Percentiles rank a stretch among this genome's conserved stretches.
phyloP scores from a whole-genome alignment of 2,888 invertebrate genomes.

The Metopia argyrocephala region DNA sequence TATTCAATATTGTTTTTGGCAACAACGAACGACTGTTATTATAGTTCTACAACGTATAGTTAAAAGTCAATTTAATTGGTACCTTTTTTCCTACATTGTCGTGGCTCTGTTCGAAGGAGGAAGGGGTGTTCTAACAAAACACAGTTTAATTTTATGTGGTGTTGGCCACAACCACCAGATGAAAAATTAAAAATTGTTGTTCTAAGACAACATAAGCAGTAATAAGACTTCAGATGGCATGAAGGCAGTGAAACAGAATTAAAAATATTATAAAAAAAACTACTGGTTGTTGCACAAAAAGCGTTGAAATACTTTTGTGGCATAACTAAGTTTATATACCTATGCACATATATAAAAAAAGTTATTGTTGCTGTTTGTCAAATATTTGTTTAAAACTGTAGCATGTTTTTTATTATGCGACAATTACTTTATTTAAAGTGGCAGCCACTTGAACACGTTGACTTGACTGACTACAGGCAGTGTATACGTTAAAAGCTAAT shows the following conservation, averaged over 20 bases:
- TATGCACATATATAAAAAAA: conserved; percentile 6
- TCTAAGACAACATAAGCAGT: not conserved
- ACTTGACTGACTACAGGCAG: not conserved
- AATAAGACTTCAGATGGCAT: not conserved
- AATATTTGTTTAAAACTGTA: conserved; percentile 52
- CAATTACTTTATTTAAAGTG: conserved; percentile 36
- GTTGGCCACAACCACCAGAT: conserved; percentile 34
- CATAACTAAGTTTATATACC: not conserved
- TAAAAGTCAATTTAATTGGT: no score
- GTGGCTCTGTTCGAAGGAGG: no score
- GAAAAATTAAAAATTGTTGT: not conserved
- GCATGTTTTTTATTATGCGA: conserved; percentile 57
- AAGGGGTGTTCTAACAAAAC: conserved; percentile 19
- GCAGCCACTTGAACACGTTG: not conserved
- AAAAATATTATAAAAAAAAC: no score
- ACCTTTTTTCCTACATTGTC: no score
- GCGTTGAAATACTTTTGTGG: no score
- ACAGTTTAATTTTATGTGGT: conserved; percentile 45
- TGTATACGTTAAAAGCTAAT: conserved; percentile 26
- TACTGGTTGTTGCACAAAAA: no score
- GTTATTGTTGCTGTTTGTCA: conserved; percentile 11
- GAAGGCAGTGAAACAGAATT: no score
- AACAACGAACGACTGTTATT: no score
- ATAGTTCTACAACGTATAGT: no score
- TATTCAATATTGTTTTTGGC: no score